phyloP scores from a whole-genome alignment of 2,888 invertebrate genomes.

The Camptogramma bilineatum region DNA sequence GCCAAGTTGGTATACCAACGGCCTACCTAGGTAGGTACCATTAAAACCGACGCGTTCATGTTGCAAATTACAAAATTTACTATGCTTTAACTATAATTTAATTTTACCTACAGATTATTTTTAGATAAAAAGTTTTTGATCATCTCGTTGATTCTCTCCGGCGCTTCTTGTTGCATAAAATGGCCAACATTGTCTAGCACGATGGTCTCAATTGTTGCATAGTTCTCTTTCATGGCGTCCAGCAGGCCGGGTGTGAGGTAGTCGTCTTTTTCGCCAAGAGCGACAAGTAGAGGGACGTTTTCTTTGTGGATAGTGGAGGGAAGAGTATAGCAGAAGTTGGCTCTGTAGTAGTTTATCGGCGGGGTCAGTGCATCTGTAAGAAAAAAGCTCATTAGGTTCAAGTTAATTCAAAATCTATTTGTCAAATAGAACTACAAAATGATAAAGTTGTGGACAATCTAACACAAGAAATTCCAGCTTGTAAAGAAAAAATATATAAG shows the following conservation, averaged over 20 bases:
- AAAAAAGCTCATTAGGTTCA: no score
- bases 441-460: no score
- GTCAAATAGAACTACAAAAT: no score
- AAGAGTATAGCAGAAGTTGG: conserved; percentile 63
- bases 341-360: conserved; percentile 86
- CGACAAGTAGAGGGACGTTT: conserved; percentile 73
- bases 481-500: no score
- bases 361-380: conserved; percentile 80
- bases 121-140: conserved; percentile 78
- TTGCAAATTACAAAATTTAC: background rate
- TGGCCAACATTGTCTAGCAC: conserved; percentile 78
- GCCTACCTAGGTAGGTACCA: background rate
- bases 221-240: conserved; percentile 68
- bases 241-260: conserved; percentile 60
- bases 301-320: conserved; percentile 58
- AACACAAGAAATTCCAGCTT: no score
- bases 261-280: conserved; percentile 76
- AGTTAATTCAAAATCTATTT: no score
- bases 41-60: no score
- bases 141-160: conserved; percentile 78
- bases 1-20: no score
- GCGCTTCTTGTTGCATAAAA: conserved; percentile 85
- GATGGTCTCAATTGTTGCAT: conserved; percentile 70
- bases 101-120: conserved; percentile 62
- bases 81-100: background rate